Evolutionary conservation across 2,113 vertebrate species (phyloP), one percentile per base, ranked within the genome.

Genomic region (Neogale vison): DNA sequence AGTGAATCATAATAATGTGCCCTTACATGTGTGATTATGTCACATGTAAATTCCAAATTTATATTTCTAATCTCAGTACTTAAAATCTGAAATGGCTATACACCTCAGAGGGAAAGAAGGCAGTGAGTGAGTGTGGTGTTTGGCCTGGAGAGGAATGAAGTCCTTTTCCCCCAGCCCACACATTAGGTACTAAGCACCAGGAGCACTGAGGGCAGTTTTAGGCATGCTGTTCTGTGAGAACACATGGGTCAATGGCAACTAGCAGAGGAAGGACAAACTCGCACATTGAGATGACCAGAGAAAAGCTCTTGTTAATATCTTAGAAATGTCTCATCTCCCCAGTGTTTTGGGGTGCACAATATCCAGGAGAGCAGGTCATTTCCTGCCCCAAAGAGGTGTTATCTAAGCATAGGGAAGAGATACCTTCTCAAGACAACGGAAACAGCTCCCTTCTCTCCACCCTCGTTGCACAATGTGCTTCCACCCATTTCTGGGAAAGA

Each of bases 401-500:
- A 95, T 93, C 47, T 97, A 94, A 97, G 97, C 81, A 4, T 92
- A 95, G 95, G 95, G 61, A 63, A 52, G 72, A 71, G 39, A 36
- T 80, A 65, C 69, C 87, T 95, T 90, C 83, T 86, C n/a, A 76
- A 92, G 90, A 93, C 92, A 95, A 88, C 17, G 55, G 96, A 96
- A 98, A 81, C 24, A 79, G 80, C 23, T 61, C 72, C 67, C 72
- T 39, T 95, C 72, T 92, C 96, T 96, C 92, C 92, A 91, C 96
- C 92, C 97, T 85, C 23, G 50, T 98, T 98, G 94, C 97, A 93
- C 96, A 98, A 98, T 74, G 95, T 74, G 95, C 39, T 97, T 87
- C 97, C 97, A 96, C 98, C 97, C 94, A 92, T 67, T 97, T 98
- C 94, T 97, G 95, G 97, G 98, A 98, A 98, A 92, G 50, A 77